A percentile compares a stretch with the other conserved stretches of the same genome.
phyloP scores from a whole-genome alignment of 1,140 invertebrate species.

The Aphaenogaster floridana region DNA sequence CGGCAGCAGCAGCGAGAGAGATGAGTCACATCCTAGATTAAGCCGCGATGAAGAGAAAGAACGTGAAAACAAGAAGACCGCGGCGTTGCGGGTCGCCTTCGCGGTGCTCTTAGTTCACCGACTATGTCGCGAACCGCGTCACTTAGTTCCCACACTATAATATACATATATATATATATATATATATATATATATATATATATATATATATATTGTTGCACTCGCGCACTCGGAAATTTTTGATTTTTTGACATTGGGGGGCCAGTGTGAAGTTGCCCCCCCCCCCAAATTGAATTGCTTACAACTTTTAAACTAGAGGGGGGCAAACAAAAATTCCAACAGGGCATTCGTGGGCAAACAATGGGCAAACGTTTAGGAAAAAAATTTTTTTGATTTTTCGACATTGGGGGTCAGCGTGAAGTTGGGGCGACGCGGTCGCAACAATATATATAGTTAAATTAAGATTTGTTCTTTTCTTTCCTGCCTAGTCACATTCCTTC shows the following conservation, averaged over 20 bases:
- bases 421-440: too few species aligned
- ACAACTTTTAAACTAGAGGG: too few species aligned
- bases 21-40: constrained; percentile 50
- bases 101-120: constrained; percentile 18
- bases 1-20: constrained; percentile 9
- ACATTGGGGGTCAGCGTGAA: too few species aligned
- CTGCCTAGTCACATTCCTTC: not conserved
- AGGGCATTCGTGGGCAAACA: too few species aligned
- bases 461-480: not conserved
- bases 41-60: constrained; percentile 26
- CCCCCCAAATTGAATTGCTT: too few species aligned
- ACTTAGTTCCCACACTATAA: constrained; percentile 30
- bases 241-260: too few species aligned
- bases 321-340: too few species aligned
- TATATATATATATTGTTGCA: not conserved
- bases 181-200: not conserved
- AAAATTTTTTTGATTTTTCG: too few species aligned
- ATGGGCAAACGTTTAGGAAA: too few species aligned
- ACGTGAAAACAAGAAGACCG: constrained; percentile 14
- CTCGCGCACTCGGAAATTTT: too few species aligned
- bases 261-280: too few species aligned
- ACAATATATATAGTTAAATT: not conserved
- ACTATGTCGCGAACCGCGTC: constrained; percentile 5
- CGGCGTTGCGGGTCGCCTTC: not conserved
- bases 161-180: not conserved